Evolutionary conservation across 2,888 invertebrate species (phyloP), one percentile per base, ranked within the genome.

Genomic region (Parnassius smintheus): DNA sequence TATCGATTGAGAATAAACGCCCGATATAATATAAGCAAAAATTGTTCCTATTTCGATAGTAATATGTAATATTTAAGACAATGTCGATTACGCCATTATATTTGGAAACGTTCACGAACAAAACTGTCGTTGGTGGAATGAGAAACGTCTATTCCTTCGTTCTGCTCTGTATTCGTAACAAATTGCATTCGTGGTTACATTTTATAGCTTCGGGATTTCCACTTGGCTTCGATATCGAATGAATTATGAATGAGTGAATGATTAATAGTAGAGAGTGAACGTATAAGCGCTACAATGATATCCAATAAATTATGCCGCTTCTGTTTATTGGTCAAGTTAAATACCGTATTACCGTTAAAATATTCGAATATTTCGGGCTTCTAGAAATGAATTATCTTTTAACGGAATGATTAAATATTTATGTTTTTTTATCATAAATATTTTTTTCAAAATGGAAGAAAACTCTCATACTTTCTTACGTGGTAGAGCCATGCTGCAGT

Each of bases 121-220:
- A 46, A 18, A 48, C 48, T 46, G 35, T 48, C 41, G 41, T 42
- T 48, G 2, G 22, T 2, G 35, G 41, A 61, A 61, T 44, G 54
- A 52, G 48, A 22, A 18, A 55, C 45, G 55, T 56, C 54, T 35
- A 11, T 22, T 58, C 50, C 54, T 59, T 62, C 54, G 45, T 41
- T 58, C 57, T 25, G 42, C 25, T 56, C 62, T 62, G 60, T 64
- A 61, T 66, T 64, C 59, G 59, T 66, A 64, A 67, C 62, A 66
- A 67, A 67, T 67, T 67, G 66, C 62, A 62, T 56, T 60, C 56
- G 59, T 49, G 57, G 56, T 59, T 50, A 50, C 53, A 62, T 59
- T 62, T 62, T 59, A 57, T 58, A 25, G 49, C 53, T 42, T 25
- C 50, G 55, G 49, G 49, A 54, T 62, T 55, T 55, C 59, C 55